Evolutionary conservation across 2,888 invertebrate genomes (phyloP), one percentile per base, ranked within the genome.

Genomic region (Marasmarcha lunaedactyla): DNA sequence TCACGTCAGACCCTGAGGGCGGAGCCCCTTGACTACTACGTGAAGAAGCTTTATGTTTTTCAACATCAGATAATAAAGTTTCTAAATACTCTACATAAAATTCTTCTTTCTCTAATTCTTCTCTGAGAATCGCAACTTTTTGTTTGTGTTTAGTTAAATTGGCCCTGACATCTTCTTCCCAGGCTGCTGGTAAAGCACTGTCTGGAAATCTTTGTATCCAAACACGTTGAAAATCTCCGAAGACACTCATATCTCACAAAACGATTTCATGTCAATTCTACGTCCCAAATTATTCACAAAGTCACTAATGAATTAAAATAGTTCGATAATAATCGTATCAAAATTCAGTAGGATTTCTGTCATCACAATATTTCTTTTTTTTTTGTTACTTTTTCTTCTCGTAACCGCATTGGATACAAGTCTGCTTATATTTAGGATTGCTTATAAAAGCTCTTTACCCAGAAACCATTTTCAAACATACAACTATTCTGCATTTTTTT

Each of bases 131-230:
- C 49, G 87, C 85, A 49, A 94, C 93, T 86, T 92, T 93, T 71
- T 92, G 89, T 85, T 92, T 92, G 86, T 95, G 95, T 77, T 93
- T 92, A 61, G 91, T 89, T 58, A 95, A 87, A 85, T 94, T 94
- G 54, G 93, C 92, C 65, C 94, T 89, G 64, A 95, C 94, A 86
- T 95, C 94, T 83, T 93, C 94, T 74, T 94, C 94, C 94, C 94
- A 94, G 69, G 94, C 94, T 68, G 92, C 92, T 70, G 95, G 94
- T 58, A 95, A 85, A 55, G 92, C 91, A 84, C 93, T 93, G 66
- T 93, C 93, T 54, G 94, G 94, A 86, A 94, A 95, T 65, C 94
- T 87, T 86, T 94, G 91, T 83, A 90, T 88, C 94, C 95, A 95
- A 78, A 94, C 91, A 72, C 92, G 91, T 85, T 93, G 93, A 81